Percentiles rank a stretch among this genome's conserved stretches.
Conservation (phyloP, 2,888 invertebrate genomes). For the Minunthozetes semirufus region DNA sequence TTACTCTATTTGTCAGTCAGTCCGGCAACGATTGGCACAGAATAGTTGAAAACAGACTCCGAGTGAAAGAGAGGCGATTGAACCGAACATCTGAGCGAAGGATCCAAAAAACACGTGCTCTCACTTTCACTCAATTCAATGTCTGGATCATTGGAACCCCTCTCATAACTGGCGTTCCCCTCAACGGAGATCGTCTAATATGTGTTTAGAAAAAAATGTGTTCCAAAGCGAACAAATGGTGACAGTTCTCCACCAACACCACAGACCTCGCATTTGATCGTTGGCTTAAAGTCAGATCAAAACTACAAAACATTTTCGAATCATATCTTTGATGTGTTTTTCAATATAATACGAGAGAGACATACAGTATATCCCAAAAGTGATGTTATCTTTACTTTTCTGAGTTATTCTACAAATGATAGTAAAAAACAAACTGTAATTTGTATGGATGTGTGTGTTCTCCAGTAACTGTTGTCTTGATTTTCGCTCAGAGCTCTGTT, state of each 20-base stretch:
- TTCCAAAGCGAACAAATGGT: constrained; percentile 12
- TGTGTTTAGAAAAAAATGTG: constrained; percentile 1
- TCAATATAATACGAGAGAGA: no score
- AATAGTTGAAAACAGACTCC: background rate
- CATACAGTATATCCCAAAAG: background rate
- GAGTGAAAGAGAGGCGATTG: constrained; percentile 3
- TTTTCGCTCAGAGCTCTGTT: background rate
- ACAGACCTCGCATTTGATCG: background rate
- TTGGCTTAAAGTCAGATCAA: no score
- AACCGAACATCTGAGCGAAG: constrained; percentile 17
- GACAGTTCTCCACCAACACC: constrained; percentile 12
- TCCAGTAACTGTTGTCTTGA: no score
- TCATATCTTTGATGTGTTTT: no score
- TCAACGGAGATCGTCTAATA: constrained; percentile 7
- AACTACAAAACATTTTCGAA: no score
- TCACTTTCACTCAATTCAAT: background rate
- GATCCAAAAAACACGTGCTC: constrained; percentile 19
- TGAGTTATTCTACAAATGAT: background rate
- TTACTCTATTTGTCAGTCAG: background rate
- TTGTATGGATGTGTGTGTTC: constrained; percentile 24
- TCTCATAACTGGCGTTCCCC: background rate
- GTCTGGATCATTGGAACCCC: background rate
- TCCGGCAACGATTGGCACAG: background rate
- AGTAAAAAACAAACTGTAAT: background rate
- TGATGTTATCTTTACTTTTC: background rate